Percentiles rank a stretch among this genome's conserved stretches.
Evolutionary conservation across 2,113 vertebrate genomes (phyloP).

Genomic region (Harpagus bidentatus): DNA sequence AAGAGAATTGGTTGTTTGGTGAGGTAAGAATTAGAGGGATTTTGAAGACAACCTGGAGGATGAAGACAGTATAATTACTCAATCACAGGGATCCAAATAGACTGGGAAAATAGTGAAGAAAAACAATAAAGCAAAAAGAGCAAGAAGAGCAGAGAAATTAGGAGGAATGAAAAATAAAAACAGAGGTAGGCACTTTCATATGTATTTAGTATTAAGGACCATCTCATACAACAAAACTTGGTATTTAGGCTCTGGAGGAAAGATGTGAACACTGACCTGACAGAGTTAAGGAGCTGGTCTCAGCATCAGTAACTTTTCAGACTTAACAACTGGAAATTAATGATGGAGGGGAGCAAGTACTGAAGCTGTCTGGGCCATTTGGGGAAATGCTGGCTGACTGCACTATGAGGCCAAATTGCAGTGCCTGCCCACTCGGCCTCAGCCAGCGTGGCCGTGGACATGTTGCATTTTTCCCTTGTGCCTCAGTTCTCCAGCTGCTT

Average conservation of each 20-base stretch:
- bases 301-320: neutral
- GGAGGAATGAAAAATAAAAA: neutral
- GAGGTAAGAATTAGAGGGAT: neutral
- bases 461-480: neutral
- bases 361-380: neutral
- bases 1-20: neutral
- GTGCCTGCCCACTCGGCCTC: neutral
- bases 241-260: neutral
- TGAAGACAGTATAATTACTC: neutral
- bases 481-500: neutral
- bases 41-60: neutral
- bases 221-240: neutral
- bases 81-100: neutral
- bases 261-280: neutral
- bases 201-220: neutral
- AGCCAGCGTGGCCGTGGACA: rapidly evolving
- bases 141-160: neutral
- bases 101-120: neutral
- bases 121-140: neutral
- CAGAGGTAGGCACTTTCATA: neutral
- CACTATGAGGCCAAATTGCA: neutral
- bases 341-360: neutral
- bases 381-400: neutral
- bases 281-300: neutral
- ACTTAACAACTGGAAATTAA: neutral